Evolutionary conservation across 1,140 invertebrate species (phyloP).

Genomic region (Drosophila bocqueti): DNA sequence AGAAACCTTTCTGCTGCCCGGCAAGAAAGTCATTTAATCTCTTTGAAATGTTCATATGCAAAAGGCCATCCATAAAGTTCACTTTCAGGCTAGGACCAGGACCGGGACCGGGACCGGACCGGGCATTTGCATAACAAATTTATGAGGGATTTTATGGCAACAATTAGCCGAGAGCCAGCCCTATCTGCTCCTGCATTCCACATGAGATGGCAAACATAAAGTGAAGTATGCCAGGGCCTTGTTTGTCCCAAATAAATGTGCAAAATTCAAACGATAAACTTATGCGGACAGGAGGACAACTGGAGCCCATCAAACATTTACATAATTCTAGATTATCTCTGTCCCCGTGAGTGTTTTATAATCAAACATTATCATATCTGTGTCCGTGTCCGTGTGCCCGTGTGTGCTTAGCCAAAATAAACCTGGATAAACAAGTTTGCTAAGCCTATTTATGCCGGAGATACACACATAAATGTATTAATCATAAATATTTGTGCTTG

Average conservation of each 20-base stretch:
- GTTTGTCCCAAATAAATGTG: slow-evolving; percentile 11
- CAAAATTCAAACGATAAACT: slow-evolving; percentile 27
- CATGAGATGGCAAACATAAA: slow-evolving; percentile 28
- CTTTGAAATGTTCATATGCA: slow-evolving; percentile 29
- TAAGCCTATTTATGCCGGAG: slow-evolving; percentile 67
- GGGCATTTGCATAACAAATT: slow-evolving; percentile 45
- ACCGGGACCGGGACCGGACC: not conserved
- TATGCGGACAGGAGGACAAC: not conserved
- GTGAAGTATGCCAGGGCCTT: not conserved
- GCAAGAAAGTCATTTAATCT: slow-evolving; percentile 21
- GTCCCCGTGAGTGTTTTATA: slow-evolving; percentile 33
- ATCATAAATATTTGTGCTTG: slow-evolving; percentile 57
- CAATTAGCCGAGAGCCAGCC: slow-evolving; percentile 32
- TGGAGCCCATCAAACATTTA: slow-evolving; percentile 40
- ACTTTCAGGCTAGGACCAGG: not conserved
- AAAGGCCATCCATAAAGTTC: slow-evolving; percentile 20
- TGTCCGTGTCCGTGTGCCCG: slow-evolving; percentile 8
- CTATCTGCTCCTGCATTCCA: slow-evolving; percentile 23
- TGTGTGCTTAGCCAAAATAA: slow-evolving; percentile 54
- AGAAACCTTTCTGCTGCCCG: not conserved
- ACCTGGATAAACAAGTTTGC: slow-evolving; percentile 53
- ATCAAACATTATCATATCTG: slow-evolving; percentile 49
- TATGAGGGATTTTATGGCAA: slow-evolving; percentile 23
- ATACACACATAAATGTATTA: slow-evolving; percentile 53
- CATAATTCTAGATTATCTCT: slow-evolving; percentile 34